Conservation (phyloP, 2,113 vertebrate species). For the Rostratula benghalensis region DNA sequence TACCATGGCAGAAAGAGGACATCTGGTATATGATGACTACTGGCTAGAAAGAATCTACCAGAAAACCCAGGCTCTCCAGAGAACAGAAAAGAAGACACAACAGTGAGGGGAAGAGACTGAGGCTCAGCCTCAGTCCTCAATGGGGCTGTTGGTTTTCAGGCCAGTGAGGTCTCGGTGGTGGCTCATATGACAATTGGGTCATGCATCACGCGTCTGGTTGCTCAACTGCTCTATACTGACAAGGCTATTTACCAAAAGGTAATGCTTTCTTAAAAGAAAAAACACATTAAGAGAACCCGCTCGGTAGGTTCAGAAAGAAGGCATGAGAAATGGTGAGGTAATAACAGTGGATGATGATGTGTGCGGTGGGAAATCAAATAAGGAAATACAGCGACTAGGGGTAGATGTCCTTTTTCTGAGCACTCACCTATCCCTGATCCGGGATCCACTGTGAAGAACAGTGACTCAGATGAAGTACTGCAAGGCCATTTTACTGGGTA, state of each 20-base stretch:
- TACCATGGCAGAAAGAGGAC: background rate
- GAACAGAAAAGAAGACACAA: background rate
- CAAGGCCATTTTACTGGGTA: background rate
- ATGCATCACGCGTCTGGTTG: background rate
- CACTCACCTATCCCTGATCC: background rate
- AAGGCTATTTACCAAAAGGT: background rate
- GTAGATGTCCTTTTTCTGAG: background rate
- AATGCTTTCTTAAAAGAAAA: background rate
- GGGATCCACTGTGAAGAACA: background rate
- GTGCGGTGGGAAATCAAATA: background rate
- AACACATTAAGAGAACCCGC: background rate
- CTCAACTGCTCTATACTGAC: background rate
- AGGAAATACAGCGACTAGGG: background rate
- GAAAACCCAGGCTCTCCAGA: background rate
- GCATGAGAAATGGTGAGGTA: background rate
- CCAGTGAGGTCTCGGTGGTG: background rate
- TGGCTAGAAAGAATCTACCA: background rate
- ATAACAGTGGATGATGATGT: background rate
- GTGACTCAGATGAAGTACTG: background rate
- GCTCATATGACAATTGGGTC: background rate
- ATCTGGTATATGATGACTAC: background rate
- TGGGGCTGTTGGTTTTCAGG: background rate
- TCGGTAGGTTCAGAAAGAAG: background rate
- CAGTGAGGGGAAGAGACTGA: background rate
- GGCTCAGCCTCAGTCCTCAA: background rate